phyloP scores from a whole-genome alignment of 2,113 vertebrate genomes.

The Percina caprodes region DNA sequence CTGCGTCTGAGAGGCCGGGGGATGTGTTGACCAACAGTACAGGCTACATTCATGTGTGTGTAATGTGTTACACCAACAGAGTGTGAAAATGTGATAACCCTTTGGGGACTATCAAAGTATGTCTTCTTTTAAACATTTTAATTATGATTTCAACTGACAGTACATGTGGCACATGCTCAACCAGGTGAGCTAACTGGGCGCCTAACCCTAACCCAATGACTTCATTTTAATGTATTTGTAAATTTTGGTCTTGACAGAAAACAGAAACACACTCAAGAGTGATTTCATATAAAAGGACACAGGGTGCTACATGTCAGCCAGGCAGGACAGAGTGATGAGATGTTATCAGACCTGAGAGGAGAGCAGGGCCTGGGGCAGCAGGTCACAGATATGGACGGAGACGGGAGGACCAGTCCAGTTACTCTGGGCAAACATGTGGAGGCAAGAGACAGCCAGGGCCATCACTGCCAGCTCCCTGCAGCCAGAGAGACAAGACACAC shows the following conservation, averaged over 20 bases:
- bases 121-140: too few species aligned
- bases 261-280: neutral
- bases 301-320: neutral
- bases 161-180: too few species aligned
- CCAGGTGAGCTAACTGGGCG: too few species aligned
- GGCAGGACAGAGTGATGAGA: neutral
- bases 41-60: too few species aligned
- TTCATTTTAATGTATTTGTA: too few species aligned
- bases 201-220: too few species aligned
- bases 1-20: too few species aligned
- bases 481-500: constrained; percentile 1
- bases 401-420: constrained; percentile 96
- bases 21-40: too few species aligned
- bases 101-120: too few species aligned
- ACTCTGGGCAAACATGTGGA: constrained; percentile 94
- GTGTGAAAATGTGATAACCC: too few species aligned
- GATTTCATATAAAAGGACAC: neutral
- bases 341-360: constrained; percentile 84
- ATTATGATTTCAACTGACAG: too few species aligned
- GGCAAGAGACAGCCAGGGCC: constrained; percentile 89
- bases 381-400: constrained; percentile 83
- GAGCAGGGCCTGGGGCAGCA: constrained; percentile 86
- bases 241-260: neutral
- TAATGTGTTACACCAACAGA: too few species aligned
- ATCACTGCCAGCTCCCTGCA: constrained; percentile 87